These are phyloP conservation scores for Drosophila hydei DNA, from an alignment of 1,140 invertebrate genomes.

Conservation along the genomic window DNA sequence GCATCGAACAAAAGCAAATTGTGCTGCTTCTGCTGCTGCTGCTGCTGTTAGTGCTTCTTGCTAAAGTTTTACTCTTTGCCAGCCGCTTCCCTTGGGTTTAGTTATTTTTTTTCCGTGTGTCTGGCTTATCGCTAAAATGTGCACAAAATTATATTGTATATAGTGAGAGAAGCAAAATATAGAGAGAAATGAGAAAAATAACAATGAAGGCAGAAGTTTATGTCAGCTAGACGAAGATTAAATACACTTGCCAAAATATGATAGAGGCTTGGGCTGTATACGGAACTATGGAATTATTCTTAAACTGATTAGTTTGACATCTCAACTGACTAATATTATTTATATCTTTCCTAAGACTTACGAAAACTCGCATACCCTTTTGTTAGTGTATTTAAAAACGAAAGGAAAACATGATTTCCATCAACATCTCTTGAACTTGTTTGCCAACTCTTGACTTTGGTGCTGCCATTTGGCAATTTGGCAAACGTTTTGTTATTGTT, in stretches of 20 bases:
- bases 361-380: background rate
- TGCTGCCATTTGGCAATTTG: constrained; percentile 44
- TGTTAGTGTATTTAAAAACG: constrained; percentile 1
- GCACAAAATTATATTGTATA: background rate
- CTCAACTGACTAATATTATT: too few species aligned
- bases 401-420: constrained; percentile 30
- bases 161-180: background rate
- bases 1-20: constrained; percentile 1
- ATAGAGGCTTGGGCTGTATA: too few species aligned
- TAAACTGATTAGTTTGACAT: too few species aligned
- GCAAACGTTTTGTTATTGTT: constrained; percentile 22
- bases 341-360: too few species aligned
- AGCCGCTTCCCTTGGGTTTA: background rate
- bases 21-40: background rate
- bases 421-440: constrained; percentile 44
- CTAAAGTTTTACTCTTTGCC: background rate
- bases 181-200: background rate
- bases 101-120: background rate
- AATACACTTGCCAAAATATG: too few species aligned
- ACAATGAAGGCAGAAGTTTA: background rate
- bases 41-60: background rate
- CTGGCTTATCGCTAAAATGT: constrained; percentile 8
- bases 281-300: too few species aligned
- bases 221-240: background rate
- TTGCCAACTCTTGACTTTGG: constrained; percentile 63